Base-by-base conservation (phyloP, 92 coral and sea anemone genomes). In the Isaurus tuberculatus region DNA sequence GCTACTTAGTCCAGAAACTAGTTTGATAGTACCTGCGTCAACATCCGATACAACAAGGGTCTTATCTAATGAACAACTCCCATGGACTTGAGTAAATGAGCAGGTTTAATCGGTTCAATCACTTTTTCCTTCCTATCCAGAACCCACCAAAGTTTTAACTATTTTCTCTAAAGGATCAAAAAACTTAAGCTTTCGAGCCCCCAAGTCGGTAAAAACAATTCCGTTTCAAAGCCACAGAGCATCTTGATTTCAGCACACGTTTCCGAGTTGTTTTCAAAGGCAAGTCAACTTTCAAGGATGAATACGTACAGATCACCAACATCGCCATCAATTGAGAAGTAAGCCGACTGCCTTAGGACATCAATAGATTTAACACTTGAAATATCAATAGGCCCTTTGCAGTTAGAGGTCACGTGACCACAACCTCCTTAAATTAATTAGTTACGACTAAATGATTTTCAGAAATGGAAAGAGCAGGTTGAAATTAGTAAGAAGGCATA, bases 31-130 rank as follows among this genome's bases (percentile, higher is more conserved):
- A 8, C 85, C 85, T 65, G 85, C 85, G 23, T 65, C 42, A 63
- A 81, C 77, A 63, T 81, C 77, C 33, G 68, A 60, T 3, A 81
- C 75, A 81, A 81, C 46, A 2, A 81, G 30, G 14, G 65, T 65
- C n/a, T 64, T 80, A 36, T 80, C 58, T 60, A 63, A 71, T 22
- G 83, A 61, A 64, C 88, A 84, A 34, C 42, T 85, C 16, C 79
- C 88, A 28, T 85, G 15, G 32, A 85, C 84, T 77, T 85, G 88
- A 43, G 70, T 61, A 65, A 85, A 85, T 65, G 84, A n/a, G 66
- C 84, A 85, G 27, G 29, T 65, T 44, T 43, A 51, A 9, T 77
- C 33, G 11, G 88, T 85, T 36, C 84, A 84, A 86, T 78, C 79
- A 30, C 16, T 31, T 19, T 55, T 17, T 63, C 84, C 53, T 42